phyloP scores from a whole-genome alignment of 2,888 invertebrate species.

The Macaria liturata region DNA sequence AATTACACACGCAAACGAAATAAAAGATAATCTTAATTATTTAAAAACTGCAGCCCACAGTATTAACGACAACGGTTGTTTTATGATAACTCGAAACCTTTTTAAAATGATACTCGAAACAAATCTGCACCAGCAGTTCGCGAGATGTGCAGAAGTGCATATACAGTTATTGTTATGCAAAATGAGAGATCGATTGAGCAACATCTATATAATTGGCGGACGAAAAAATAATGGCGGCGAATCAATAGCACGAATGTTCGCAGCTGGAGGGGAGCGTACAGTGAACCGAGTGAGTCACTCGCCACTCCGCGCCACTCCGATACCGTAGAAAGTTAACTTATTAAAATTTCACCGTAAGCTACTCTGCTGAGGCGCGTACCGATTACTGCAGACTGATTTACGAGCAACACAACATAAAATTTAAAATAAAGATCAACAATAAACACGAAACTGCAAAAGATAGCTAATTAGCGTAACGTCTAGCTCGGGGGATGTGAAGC shows the following conservation, averaged over 20 bases:
- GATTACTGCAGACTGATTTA: slow-evolving; percentile 53
- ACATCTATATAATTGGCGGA: slow-evolving; percentile 36
- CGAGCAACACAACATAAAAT: slow-evolving; percentile 25
- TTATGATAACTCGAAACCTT: too few relatives aligned
- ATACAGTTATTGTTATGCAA: slow-evolving; percentile 38
- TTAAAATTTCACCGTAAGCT: slow-evolving; percentile 79
- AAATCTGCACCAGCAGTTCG: too few relatives aligned
- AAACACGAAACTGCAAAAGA: slow-evolving; percentile 5
- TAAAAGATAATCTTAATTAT: slow-evolving; percentile 17
- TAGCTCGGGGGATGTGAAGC: slow-evolving; percentile 9
- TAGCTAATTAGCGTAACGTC: slow-evolving; percentile 12
- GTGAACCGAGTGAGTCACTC: slow-evolving; percentile 60
- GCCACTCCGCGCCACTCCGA: slow-evolving; percentile 43
- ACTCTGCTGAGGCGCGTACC: slow-evolving; percentile 49
- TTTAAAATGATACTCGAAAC: too few relatives aligned
- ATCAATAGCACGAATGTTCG: slow-evolving; percentile 45
- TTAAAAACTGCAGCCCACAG: slow-evolving; percentile 1
- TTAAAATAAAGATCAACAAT: neutral
- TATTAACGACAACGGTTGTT: neutral
- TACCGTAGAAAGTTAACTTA: slow-evolving; percentile 75
- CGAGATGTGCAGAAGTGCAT: neutral
- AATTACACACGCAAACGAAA: slow-evolving; percentile 32
- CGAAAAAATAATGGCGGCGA: slow-evolving; percentile 35
- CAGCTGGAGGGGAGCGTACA: slow-evolving; percentile 57
- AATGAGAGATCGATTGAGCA: slow-evolving; percentile 39